Conservation (phyloP, 1,140 invertebrate genomes). For the Magallana ariakensis region DNA sequence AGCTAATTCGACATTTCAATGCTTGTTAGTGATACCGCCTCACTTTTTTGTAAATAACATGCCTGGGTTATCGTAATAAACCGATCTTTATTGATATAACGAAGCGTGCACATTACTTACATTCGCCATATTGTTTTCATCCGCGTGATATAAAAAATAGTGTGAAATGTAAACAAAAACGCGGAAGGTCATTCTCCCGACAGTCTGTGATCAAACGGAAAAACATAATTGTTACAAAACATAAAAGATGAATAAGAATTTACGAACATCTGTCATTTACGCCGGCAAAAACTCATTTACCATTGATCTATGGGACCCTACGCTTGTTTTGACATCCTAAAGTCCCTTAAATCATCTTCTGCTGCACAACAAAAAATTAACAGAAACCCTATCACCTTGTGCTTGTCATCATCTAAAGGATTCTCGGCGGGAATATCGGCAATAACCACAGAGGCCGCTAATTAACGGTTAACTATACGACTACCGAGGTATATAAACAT, state of each 20-base stretch:
- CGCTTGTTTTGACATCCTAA: slow-evolving; percentile 16
- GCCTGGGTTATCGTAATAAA: slow-evolving; percentile 29
- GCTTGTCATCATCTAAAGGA: slow-evolving; percentile 12
- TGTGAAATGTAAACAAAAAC: neutral
- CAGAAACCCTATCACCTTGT: slow-evolving; percentile 18
- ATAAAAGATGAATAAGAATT: slow-evolving; percentile 23
- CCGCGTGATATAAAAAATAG: neutral
- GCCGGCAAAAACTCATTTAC: neutral
- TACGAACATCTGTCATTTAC: neutral
- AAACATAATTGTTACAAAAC: neutral
- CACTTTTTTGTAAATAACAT: slow-evolving; percentile 32
- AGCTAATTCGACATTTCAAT: slow-evolving; percentile 29
- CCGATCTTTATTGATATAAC: slow-evolving; percentile 35
- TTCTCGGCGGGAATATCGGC: slow-evolving; percentile 9
- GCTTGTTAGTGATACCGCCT: slow-evolving; percentile 30
- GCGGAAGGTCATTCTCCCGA: neutral
- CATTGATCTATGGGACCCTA: slow-evolving; percentile 27
- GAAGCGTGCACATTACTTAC: neutral
- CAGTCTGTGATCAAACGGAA: slow-evolving; percentile 9
- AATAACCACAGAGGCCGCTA: slow-evolving; percentile 15
- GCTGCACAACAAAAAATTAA: slow-evolving; percentile 19
- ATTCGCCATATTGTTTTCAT: slow-evolving; percentile 34
- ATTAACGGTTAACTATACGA: neutral
- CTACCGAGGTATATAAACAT: neutral
- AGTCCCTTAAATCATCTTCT: slow-evolving; percentile 29